Conservation (phyloP, 2,888 invertebrate genomes). For the Trichogramma evanescens region DNA sequence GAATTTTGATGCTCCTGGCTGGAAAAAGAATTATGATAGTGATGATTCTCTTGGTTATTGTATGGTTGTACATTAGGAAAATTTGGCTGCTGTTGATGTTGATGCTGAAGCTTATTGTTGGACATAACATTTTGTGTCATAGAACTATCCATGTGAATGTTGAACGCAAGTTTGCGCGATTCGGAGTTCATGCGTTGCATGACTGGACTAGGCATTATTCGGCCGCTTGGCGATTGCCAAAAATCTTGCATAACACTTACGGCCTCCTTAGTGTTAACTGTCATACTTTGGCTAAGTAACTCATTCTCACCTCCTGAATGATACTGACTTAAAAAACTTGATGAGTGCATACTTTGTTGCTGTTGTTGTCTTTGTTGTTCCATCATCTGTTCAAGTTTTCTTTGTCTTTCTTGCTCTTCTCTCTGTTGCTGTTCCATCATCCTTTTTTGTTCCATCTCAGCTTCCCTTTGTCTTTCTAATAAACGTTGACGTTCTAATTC, state of each 20-base stretch:
- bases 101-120: constrained; percentile 33
- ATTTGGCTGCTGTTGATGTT: constrained; percentile 52
- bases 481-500: constrained; percentile 30
- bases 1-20: constrained; percentile 35
- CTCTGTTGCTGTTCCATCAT: constrained; percentile 27
- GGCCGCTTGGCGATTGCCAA: constrained; percentile 47
- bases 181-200: constrained; percentile 28
- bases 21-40: constrained; percentile 33
- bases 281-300: constrained; percentile 56
- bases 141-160: constrained; percentile 45
- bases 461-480: constrained; percentile 26
- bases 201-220: constrained; percentile 27
- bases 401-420: constrained; percentile 22
- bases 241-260: constrained; percentile 59
- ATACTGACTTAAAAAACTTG: constrained; percentile 36
- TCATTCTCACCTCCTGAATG: constrained; percentile 42
- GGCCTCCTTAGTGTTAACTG: constrained; percentile 66
- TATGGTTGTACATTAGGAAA: constrained; percentile 29
- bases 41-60: constrained; percentile 44
- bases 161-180: constrained; percentile 37
- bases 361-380: constrained; percentile 22
- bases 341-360: constrained; percentile 36
- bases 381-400: constrained; percentile 24
- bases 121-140: constrained; percentile 44
- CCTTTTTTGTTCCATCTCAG: constrained; percentile 30